These are phyloP conservation scores for Rhinoderma darwinii DNA, from an alignment of 2,113 vertebrate genomes.

Conservation along the genomic window DNA sequence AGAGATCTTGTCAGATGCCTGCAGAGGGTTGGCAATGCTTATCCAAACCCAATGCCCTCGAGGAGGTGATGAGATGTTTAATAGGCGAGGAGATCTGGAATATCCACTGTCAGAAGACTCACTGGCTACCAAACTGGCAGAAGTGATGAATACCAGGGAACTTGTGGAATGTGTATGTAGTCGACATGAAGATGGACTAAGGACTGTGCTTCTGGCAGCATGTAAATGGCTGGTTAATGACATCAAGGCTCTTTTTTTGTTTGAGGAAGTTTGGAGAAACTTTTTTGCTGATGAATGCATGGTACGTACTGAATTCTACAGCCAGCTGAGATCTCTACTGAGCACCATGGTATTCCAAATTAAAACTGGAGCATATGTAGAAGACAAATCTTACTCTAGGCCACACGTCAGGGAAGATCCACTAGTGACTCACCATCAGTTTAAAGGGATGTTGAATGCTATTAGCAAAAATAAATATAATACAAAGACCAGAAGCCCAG, in stretches of 20 bases:
- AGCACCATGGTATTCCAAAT: slow-evolving; percentile 47
- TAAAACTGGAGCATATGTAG: neutral
- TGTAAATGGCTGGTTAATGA: slow-evolving; percentile 52
- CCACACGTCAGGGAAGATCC: neutral
- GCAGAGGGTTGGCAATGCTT: slow-evolving; percentile 42
- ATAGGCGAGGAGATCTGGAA: slow-evolving; percentile 3
- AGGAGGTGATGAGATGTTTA: slow-evolving; percentile 34
- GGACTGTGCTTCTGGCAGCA: slow-evolving; percentile 38
- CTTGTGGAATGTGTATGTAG: slow-evolving; percentile 54
- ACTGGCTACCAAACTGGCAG: slow-evolving; percentile 24
- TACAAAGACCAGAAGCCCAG: neutral
- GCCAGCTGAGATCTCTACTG: slow-evolving; percentile 36
- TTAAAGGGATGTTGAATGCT: neutral
- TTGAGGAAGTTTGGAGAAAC: slow-evolving; percentile 46
- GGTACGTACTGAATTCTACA: slow-evolving; percentile 24
- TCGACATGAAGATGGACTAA: slow-evolving; percentile 28
- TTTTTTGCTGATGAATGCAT: slow-evolving; percentile 29
- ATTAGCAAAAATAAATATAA: neutral
- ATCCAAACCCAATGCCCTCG: slow-evolving; percentile 50
- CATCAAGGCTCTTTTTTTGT: slow-evolving; percentile 46
- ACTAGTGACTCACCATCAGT: neutral
- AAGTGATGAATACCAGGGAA: slow-evolving; percentile 48
- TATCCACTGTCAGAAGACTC: slow-evolving; percentile 22
- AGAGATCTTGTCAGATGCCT: slow-evolving; percentile 41
- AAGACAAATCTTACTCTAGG: neutral